Conservation (phyloP, 1,140 invertebrate genomes). For the Orchesella cincta region DNA sequence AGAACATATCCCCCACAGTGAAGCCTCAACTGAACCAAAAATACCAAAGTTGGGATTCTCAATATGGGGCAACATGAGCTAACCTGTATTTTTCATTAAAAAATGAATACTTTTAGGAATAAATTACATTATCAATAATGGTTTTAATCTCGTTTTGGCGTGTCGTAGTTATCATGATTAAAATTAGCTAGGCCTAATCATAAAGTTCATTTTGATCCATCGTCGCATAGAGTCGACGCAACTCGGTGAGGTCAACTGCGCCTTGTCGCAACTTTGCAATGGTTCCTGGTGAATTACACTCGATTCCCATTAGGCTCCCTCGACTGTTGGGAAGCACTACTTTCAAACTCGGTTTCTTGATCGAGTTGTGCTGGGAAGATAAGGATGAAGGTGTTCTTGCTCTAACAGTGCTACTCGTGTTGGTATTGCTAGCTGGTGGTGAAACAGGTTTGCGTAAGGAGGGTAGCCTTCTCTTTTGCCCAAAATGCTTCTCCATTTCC, state of each 20-base stretch:
- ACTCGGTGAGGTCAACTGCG: neutral
- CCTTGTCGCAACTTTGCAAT: neutral
- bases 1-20: slow-evolving; percentile 34
- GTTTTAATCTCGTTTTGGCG: neutral
- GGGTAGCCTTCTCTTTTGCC: neutral
- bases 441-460: too few relatives aligned
- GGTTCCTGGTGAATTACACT: neutral
- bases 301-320: neutral
- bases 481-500: neutral
- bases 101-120: too few relatives aligned
- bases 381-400: neutral
- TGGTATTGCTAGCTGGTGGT: neutral
- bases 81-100: too few relatives aligned
- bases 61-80: slow-evolving; percentile 26
- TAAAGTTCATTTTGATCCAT: neutral
- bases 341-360: neutral
- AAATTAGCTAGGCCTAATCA: too few relatives aligned
- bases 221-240: neutral
- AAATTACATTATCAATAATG: too few relatives aligned
- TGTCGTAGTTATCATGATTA: neutral
- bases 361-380: neutral
- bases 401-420: neutral
- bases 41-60: slow-evolving; percentile 36
- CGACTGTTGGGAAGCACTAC: neutral
- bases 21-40: slow-evolving; percentile 38